Conservation (phyloP, 2,797 vertebrate genomes). For the Coregonus suidteri region DNA sequence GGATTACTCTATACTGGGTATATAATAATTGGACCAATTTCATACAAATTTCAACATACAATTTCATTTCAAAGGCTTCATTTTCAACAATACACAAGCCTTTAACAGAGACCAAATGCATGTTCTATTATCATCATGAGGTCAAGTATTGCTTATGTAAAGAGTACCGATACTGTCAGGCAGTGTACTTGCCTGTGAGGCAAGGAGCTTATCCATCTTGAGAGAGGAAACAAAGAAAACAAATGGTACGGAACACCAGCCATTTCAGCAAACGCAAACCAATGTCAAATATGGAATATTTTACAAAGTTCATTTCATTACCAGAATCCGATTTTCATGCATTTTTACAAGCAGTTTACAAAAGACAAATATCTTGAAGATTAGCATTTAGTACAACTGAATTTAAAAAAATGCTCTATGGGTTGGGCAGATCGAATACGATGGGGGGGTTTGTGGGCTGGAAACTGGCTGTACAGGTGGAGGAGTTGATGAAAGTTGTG, state of each 20-base stretch:
- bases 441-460: conserved; percentile 89
- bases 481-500: conserved; percentile 89
- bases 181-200: not conserved
- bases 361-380: conserved; percentile 14
- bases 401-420: conserved; percentile 36
- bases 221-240: not conserved
- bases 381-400: conserved; percentile 4
- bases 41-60: not conserved
- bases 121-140: not conserved
- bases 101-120: not conserved
- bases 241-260: not conserved
- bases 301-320: not conserved
- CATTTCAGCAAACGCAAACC: not conserved
- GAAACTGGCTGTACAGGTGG: conserved; percentile 90
- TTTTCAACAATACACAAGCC: not conserved
- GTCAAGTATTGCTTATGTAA: not conserved
- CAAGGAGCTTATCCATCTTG: not conserved
- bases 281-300: not conserved
- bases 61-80: not conserved
- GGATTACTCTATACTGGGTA: not conserved
- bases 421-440: conserved; percentile 89
- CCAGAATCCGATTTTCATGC: conserved; percentile 2
- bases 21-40: not conserved
- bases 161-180: not conserved
- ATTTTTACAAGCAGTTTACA: conserved; percentile 18